Conservation (phyloP, 2,888 invertebrate genomes). For the Empis stercorea region DNA sequence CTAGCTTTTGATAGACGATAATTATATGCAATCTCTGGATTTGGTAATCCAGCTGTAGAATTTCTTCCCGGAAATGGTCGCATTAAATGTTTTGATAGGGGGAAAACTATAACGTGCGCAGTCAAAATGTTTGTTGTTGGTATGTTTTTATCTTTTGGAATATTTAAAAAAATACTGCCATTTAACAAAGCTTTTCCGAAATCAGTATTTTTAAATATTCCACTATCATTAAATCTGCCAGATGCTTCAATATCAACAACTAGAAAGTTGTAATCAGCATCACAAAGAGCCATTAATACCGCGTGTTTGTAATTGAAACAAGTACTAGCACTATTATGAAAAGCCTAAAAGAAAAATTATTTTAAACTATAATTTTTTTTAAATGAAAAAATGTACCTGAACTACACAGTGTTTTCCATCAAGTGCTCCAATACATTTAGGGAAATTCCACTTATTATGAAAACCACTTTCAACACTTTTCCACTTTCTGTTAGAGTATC, state of each 20-base stretch:
- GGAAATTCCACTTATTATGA: not conserved
- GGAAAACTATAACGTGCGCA: slow-evolving; percentile 10
- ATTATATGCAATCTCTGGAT: not conserved
- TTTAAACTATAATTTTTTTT: not conserved
- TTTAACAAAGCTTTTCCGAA: slow-evolving; percentile 7
- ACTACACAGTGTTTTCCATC: not conserved
- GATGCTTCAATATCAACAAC: slow-evolving; percentile 6
- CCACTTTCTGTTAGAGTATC: not conserved
- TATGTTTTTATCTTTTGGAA: slow-evolving; percentile 3
- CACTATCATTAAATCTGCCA: slow-evolving; percentile 2
- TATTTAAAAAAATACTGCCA: slow-evolving; percentile 1
- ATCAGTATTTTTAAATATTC: slow-evolving; percentile 7
- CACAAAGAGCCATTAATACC: slow-evolving; percentile 5
- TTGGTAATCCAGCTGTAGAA: not conserved
- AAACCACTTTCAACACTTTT: not conserved
- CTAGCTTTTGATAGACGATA: slow-evolving; percentile 9
- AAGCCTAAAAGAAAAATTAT: too few relatives aligned
- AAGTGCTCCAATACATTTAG: not conserved
- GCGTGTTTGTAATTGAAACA: slow-evolving; percentile 8
- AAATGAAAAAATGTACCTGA: not conserved
- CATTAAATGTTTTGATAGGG: slow-evolving; percentile 6
- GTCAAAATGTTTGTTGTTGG: slow-evolving; percentile 4
- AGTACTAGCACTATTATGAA: slow-evolving; percentile 3
- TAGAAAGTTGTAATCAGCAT: slow-evolving; percentile 5
- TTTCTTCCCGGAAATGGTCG: slow-evolving; percentile 5